Conservation (phyloP, 2,888 invertebrate species). For the Himalopsyche japonica region DNA sequence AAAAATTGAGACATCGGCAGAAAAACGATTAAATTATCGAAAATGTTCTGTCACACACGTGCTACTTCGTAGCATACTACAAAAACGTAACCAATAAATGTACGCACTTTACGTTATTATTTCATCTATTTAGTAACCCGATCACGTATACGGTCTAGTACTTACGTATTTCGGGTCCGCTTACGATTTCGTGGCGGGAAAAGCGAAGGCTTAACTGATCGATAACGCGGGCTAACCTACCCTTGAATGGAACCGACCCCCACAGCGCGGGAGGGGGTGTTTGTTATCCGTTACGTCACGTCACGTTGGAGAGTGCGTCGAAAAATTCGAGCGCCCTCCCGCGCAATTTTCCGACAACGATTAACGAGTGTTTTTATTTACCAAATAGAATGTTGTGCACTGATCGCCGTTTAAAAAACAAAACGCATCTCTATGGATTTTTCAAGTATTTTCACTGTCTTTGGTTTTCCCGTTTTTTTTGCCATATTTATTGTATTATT, state of each 20-base stretch:
- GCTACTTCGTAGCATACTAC: no score
- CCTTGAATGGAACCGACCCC: background rate
- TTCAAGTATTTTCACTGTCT: no score
- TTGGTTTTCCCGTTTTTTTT: no score
- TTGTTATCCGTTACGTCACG: background rate
- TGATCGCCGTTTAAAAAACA: no score
- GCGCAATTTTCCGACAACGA: background rate
- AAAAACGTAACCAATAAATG: no score
- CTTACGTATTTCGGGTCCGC: background rate
- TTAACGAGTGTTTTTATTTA: background rate
- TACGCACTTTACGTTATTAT: background rate
- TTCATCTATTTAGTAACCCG: background rate
- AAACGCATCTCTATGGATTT: no score
- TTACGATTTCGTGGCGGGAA: background rate
- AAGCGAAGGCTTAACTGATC: background rate
- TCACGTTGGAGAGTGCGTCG: background rate
- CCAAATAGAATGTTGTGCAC: no score
- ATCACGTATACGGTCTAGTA: background rate
- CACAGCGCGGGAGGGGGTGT: background rate
- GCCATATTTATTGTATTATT: no score
- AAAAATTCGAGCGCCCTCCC: background rate
- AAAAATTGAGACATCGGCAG: no score
- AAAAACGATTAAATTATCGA: no score
- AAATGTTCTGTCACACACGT: no score
- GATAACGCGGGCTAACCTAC: background rate